phyloP scores from a whole-genome alignment of 2,113 vertebrate genomes.

The Gnathonemus longibarbis region DNA sequence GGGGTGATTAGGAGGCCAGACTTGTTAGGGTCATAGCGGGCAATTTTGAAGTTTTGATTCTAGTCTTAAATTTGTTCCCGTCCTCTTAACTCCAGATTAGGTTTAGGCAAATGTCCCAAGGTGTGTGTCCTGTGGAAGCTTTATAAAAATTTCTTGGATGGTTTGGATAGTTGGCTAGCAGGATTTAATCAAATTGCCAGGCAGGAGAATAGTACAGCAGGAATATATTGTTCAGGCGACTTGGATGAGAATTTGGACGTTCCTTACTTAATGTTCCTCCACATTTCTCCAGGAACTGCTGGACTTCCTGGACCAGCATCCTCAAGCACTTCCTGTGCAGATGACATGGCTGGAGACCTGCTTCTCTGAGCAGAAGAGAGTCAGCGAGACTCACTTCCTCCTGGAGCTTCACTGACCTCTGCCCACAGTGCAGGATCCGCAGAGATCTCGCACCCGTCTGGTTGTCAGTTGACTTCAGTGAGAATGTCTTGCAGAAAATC shows the following conservation, averaged over 20 bases:
- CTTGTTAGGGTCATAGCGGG: background rate
- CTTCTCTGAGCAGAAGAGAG: conserved; percentile 54
- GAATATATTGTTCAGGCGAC: background rate
- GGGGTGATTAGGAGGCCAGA: background rate
- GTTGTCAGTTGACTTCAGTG: background rate
- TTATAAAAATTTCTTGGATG: background rate
- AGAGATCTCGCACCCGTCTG: background rate
- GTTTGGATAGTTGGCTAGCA: background rate
- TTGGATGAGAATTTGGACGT: background rate
- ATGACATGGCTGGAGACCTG: conserved; percentile 63
- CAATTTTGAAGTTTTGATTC: background rate
- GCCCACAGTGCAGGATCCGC: background rate
- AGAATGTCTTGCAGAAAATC: background rate
- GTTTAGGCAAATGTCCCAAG: background rate
- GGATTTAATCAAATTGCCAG: background rate
- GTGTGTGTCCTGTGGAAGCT: background rate
- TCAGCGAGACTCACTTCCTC: conserved; percentile 38
- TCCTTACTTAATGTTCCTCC: background rate
- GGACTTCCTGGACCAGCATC: conserved; percentile 42
- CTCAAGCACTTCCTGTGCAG: conserved; percentile 46
- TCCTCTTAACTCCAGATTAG: background rate
- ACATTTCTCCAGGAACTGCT: conserved; percentile 51
- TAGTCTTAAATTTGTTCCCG: background rate
- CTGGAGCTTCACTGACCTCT: conserved; percentile 31
- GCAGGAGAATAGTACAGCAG: background rate